These are phyloP conservation scores for Amblyjoppa proteus DNA, from an alignment of 2,888 invertebrate genomes.

Conservation along the genomic window DNA sequence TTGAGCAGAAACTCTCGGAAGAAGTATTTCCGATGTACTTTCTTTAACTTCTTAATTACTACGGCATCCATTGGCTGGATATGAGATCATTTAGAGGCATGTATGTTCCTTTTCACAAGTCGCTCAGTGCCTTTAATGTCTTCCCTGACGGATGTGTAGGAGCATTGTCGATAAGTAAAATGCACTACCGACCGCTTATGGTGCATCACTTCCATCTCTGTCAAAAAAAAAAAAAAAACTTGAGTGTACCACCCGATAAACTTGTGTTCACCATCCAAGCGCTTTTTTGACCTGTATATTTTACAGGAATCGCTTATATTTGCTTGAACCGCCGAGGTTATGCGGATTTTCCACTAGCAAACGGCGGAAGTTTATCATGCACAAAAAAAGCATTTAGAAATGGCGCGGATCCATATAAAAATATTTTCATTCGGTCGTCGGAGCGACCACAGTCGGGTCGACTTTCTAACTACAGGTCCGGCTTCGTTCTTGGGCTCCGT, in stretches of 20 bases:
- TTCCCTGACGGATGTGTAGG: conserved; percentile 48
- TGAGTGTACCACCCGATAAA: conserved; percentile 70
- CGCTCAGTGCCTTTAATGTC: conserved; percentile 42
- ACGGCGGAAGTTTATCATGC: conserved; percentile 69
- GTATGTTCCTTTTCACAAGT: conserved; percentile 44
- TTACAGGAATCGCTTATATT: conserved; percentile 59
- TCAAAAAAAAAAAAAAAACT: conserved; percentile 69
- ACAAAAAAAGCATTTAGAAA: too few relatives aligned
- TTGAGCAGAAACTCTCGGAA: conserved; percentile 17
- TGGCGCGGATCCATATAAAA: too few relatives aligned
- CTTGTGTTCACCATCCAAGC: conserved; percentile 73
- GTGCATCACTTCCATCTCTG: conserved; percentile 63
- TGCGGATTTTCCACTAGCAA: conserved; percentile 74
- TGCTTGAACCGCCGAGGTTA: conserved; percentile 73
- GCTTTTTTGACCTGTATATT: conserved; percentile 65
- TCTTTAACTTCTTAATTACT: conserved; percentile 33
- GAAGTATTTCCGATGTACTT: conserved; percentile 23
- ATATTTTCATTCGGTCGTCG: too few relatives aligned
- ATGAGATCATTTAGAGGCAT: conserved; percentile 53
- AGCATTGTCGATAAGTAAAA: conserved; percentile 61
- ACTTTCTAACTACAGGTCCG: too few relatives aligned
- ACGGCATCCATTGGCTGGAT: conserved; percentile 56
- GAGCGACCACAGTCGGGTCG: too few relatives aligned
- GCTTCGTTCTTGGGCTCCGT: too few relatives aligned
- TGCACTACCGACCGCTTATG: conserved; percentile 32